phyloP scores from a whole-genome alignment of 1,140 invertebrate species.

The Macrocentrus cingulum region DNA sequence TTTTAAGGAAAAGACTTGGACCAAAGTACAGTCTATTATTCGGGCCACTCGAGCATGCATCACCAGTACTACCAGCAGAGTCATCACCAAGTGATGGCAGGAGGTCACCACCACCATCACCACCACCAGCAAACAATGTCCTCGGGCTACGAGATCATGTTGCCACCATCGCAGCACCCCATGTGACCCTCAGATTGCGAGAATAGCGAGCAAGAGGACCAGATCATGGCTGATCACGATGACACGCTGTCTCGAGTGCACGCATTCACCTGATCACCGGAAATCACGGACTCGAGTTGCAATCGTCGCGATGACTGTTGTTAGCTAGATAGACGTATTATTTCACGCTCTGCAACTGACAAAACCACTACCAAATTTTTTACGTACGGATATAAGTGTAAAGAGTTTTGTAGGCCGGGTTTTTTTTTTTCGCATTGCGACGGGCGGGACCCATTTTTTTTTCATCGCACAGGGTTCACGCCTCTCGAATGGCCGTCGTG shows the following conservation, averaged over 20 bases:
- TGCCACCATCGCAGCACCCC: conserved; percentile 52
- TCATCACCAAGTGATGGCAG: conserved; percentile 53
- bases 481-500: no score
- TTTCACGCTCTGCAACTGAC: no score
- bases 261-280: conserved; percentile 36
- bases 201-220: conserved; percentile 30
- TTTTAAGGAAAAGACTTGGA: conserved; percentile 51
- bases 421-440: no score
- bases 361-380: no score
- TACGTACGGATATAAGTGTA: no score
- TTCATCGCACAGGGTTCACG: no score
- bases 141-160: conserved; percentile 53
- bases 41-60: conserved; percentile 52
- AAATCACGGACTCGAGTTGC: no score
- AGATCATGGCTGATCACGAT: conserved; percentile 31
- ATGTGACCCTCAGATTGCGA: conserved; percentile 52
- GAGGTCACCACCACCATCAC: conserved; percentile 42
- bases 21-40: conserved; percentile 51
- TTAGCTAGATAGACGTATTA: no score
- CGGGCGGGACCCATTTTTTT: no score
- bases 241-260: conserved; percentile 37
- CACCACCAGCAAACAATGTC: conserved; percentile 50
- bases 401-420: no score
- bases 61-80: conserved; percentile 55
- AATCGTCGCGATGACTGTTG: no score